Evolutionary conservation across 2,888 invertebrate genomes (phyloP), one percentile per base, ranked within the genome.

Genomic region (Arctia plantaginis): DNA sequence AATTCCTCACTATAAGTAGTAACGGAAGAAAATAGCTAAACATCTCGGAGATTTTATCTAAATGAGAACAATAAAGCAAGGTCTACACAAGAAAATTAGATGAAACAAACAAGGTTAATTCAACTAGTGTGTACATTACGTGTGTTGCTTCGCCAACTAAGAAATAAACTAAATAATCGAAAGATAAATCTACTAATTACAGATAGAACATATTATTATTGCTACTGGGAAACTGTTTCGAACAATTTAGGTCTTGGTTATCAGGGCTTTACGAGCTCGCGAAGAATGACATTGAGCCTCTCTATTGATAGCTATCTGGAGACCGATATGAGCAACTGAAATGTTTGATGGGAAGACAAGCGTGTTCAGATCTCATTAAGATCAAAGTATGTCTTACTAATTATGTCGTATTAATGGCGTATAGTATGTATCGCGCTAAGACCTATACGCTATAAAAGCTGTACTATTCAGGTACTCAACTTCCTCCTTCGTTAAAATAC

Each of bases 31-130:
- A 73, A 64, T 44, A 64, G 44, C 35, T 62, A 68, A 51, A 66
- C 20, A 71, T 64, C 27, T 55, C 55, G 7, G n/a, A 77, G 82
- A 84, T 82, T 74, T 73, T 66, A 80, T 84, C 80, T 84, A 72
- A 84, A 82, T 74, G 62, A 71, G 66, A 51, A 69, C 69, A 76
- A 74, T 84, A 84, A 79, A 82, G 77, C 75, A 66, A 68, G 72
- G 75, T 69, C 78, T 82, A 82, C 74, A 73, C 65, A 47, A 69
- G 71, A 74, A 76, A 76, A 80, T 78, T 75, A 71, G 72, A 39
- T 55, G 47, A 23, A 65, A 76, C 71, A 76, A 78, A 73, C 71
- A 76, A 66, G 69, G 35, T 65, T 71, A 66, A 80, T 66, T 73
- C 59, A 66, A 73, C 47, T 71, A 51, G 68, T 69, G 71, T 70